Percentiles rank a stretch among this genome's conserved stretches.
These are phyloP conservation scores for Andrena cerasifolii DNA, from an alignment of 1,140 invertebrate species.

Conservation along the genomic window DNA sequence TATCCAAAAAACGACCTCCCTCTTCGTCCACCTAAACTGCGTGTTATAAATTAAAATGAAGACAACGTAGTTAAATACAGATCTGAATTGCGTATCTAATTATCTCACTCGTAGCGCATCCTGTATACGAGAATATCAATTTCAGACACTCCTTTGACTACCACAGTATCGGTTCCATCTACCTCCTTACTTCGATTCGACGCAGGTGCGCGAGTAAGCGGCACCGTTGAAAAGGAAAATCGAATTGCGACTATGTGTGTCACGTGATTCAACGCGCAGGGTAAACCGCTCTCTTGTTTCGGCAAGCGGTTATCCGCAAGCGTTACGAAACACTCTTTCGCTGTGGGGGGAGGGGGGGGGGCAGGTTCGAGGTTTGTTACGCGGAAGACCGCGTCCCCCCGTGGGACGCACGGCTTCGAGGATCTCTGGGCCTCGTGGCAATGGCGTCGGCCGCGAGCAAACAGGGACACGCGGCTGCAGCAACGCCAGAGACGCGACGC, in stretches of 20 bases:
- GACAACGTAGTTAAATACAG: too few species aligned
- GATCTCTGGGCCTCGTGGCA: conserved; percentile 1
- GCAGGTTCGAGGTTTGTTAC: conserved; percentile 24
- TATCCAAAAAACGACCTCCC: too few species aligned
- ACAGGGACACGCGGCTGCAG: neutral
- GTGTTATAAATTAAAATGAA: too few species aligned
- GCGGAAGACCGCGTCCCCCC: conserved; percentile 18
- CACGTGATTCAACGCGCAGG: conserved; percentile 41
- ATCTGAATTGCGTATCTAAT: too few species aligned
- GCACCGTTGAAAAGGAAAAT: conserved; percentile 42
- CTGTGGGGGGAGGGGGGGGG: too few species aligned
- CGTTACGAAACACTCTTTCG: conserved; percentile 44
- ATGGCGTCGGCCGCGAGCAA: neutral
- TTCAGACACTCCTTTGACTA: too few species aligned
- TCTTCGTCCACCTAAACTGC: too few species aligned
- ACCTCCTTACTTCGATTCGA: neutral
- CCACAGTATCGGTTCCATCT: too few species aligned
- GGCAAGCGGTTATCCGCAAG: conserved; percentile 39
- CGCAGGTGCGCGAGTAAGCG: neutral
- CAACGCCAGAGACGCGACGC: neutral
- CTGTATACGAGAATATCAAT: neutral
- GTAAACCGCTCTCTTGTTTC: conserved; percentile 48
- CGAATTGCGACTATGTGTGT: conserved; percentile 29
- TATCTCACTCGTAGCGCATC: too few species aligned
- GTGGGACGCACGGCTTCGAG: neutral